Base-by-base conservation (phyloP, 2,113 vertebrate species). In the Bujurquina vittata region DNA sequence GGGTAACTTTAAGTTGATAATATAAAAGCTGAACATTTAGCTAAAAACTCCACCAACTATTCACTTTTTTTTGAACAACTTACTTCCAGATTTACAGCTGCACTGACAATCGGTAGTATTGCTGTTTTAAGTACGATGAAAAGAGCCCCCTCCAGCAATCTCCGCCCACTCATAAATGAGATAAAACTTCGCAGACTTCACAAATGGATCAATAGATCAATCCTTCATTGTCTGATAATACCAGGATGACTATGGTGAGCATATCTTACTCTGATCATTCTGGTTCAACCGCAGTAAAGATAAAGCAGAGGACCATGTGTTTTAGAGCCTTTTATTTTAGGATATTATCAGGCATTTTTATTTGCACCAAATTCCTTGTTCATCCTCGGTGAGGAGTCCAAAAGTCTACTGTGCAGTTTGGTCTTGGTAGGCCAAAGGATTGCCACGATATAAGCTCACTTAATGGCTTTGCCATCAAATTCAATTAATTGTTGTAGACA, bases 201-300 rank as follows among this genome's bases (percentile, higher is more conserved):
- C 23, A 69, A 52, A 69, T 46, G 49, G 33, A 8, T 52, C 49
- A 31, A 4, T 49, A 23, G 65, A 20, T 69, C 29, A 52, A 52
- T 49, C 23, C 49, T 69, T 29, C 40, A 52, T 69, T 5, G 1
- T 52, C 63, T 46, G 9, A 29, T 49, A 69, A 49, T 69, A 49
- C 63, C 26, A 69, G 15, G 4, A 23, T 0, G 0, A 7, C 18
- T 17, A 7, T 69, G 26, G 15, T 1, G 26, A 43, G 40, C 15
- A 8, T 33, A 33, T 4, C 4, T 33, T 33, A 33, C 31, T 4
- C 3, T 33, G 31, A 3, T 33, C 4, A 33, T 33, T 33, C 31
- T 33, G 31, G 31, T 33, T 33, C 31, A 33, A 33, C 31, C 31
- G 4, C 31, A 33, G 31, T 33, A 33, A 33, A 33, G 31, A 33